Conservation (phyloP, 2,888 invertebrate species). For the Digitonthophagus gazella region DNA sequence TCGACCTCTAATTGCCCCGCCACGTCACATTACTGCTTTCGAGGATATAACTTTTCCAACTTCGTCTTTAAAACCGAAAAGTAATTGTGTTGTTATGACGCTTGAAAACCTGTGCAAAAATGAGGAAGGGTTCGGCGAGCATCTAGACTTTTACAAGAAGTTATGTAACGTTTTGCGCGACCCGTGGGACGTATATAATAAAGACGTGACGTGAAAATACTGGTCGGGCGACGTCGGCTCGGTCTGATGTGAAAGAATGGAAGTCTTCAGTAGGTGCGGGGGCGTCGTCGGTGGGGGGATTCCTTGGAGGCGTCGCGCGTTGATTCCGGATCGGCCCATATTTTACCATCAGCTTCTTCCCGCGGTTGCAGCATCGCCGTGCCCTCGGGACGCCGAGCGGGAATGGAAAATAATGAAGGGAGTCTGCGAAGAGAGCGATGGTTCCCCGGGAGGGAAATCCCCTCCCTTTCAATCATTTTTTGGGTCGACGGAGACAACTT, state of each 20-base stretch:
- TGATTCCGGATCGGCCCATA: constrained; percentile 43
- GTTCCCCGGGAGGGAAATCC: neutral
- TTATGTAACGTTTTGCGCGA: constrained; percentile 53
- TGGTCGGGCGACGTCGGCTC: constrained; percentile 40
- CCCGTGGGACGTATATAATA: constrained; percentile 53
- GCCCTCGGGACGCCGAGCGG: constrained; percentile 17
- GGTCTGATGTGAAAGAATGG: constrained; percentile 47
- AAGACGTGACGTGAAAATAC: constrained; percentile 54
- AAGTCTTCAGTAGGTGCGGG: constrained; percentile 36
- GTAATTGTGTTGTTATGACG: neutral
- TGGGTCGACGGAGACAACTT: neutral
- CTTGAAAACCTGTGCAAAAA: neutral
- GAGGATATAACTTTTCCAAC: neutral
- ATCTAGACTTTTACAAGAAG: constrained; percentile 51
- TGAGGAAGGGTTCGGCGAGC: constrained; percentile 10
- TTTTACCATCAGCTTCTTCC: constrained; percentile 45
- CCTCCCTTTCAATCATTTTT: constrained; percentile 6
- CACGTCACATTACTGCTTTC: neutral
- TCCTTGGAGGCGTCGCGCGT: constrained; percentile 44
- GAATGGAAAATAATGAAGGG: constrained; percentile 41
- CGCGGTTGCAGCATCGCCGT: constrained; percentile 22
- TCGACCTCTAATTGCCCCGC: constrained; percentile 3
- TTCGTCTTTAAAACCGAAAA: neutral
- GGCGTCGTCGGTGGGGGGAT: constrained; percentile 34
- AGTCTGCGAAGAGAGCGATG: constrained; percentile 25